These are phyloP conservation scores for Porites cylindrica DNA, from an alignment of 92 coral and sea anemone species.

Conservation along the genomic window DNA sequence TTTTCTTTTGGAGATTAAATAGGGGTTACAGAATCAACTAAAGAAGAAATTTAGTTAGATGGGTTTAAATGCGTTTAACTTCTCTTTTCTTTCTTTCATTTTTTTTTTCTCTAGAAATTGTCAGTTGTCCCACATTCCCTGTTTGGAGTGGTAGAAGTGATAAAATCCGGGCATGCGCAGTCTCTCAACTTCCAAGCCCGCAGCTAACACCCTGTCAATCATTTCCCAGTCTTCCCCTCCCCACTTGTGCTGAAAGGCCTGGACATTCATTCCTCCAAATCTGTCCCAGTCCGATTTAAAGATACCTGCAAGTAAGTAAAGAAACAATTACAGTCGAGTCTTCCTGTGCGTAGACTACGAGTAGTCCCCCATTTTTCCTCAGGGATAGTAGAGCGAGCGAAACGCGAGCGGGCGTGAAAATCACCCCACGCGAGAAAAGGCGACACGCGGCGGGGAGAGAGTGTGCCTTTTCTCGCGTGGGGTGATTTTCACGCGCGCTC, in stretches of 20 bases:
- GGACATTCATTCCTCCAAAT: constrained; percentile 82
- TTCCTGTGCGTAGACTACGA: no score
- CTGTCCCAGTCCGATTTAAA: constrained; percentile 92
- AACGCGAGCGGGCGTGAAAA: no score
- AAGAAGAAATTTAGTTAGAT: no score
- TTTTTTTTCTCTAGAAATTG: not conserved
- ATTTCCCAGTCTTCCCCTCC: constrained; percentile 98
- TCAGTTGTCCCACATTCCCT: constrained; percentile 82
- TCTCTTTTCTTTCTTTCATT: not conserved
- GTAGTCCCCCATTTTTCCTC: no score
- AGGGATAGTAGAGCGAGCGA: no score
- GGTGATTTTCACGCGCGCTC: no score
- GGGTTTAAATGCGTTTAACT: not conserved
- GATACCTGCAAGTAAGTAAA: constrained; percentile 59
- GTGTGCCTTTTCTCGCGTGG: no score
- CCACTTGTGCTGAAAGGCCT: constrained; percentile 79
- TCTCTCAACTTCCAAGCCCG: constrained; percentile 84
- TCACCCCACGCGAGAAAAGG: no score
- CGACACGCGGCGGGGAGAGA: no score
- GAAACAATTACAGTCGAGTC: not conserved
- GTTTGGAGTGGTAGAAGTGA: constrained; percentile 84
- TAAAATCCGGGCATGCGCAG: constrained; percentile 83
- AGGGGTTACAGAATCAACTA: not conserved
- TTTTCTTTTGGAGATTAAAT: not conserved
- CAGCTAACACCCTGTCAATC: constrained; percentile 73